Conservation (phyloP, 1,140 invertebrate species). For the Aphelenchoides fujianensis region DNA sequence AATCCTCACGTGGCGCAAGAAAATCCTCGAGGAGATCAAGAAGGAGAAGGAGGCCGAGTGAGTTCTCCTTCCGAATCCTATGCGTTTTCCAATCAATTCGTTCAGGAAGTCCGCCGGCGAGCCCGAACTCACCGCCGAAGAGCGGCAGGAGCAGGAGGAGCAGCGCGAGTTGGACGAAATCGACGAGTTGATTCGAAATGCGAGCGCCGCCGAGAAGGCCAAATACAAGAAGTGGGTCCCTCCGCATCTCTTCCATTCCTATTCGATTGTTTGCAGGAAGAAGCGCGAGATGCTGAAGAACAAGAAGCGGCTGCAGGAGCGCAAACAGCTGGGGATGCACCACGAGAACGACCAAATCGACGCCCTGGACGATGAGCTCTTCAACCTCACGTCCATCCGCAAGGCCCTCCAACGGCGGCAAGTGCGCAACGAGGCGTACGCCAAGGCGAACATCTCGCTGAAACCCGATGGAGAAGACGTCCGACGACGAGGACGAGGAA, state of each 20-base stretch:
- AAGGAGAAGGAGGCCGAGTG: conserved; percentile 31
- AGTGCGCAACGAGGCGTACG: neutral
- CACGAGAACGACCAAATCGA: conserved; percentile 77
- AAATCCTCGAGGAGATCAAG: conserved; percentile 40
- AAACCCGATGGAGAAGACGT: conserved; percentile 16
- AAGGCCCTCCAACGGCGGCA: conserved; percentile 8
- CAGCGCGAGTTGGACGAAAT: conserved; percentile 62
- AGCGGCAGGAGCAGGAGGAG: conserved; percentile 56
- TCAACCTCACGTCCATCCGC: conserved; percentile 64
- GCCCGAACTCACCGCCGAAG: conserved; percentile 26
- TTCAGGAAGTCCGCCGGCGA: conserved; percentile 6
- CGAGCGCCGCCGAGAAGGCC: conserved; percentile 48
- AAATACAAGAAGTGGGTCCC: conserved; percentile 53
- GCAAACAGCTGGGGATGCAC: conserved; percentile 90
- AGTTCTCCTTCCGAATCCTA: too few relatives aligned
- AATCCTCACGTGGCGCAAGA: conserved; percentile 56
- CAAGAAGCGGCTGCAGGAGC: conserved; percentile 79
- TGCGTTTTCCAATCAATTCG: too few relatives aligned
- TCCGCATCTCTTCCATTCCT: too few relatives aligned
- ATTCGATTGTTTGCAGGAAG: conserved; percentile 66
- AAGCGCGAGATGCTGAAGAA: conserved; percentile 81
- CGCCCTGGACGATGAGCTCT: conserved; percentile 64
- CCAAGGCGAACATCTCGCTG: neutral
- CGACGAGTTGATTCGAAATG: conserved; percentile 55
- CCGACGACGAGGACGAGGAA: conserved; percentile 27